Conservation (phyloP, 1,140 invertebrate genomes). For the Bombus cullumanus region DNA sequence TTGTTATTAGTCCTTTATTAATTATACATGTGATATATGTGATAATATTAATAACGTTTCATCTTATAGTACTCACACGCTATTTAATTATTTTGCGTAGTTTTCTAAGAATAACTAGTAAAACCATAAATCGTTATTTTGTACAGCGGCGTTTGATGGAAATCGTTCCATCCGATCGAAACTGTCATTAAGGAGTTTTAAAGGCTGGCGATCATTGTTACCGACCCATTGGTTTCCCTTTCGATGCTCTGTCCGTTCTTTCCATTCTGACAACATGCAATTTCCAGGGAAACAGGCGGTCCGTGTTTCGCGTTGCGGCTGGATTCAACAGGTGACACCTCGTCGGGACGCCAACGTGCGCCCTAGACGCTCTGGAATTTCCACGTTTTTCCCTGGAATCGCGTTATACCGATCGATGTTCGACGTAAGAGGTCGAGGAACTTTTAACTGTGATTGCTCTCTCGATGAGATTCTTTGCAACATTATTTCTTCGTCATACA, state of each 20-base stretch:
- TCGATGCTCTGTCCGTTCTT: background rate
- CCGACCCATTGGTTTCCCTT: background rate
- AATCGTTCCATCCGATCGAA: background rate
- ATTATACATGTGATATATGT: background rate
- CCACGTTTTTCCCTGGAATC: background rate
- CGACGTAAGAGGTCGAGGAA: background rate
- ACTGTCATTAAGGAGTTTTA: background rate
- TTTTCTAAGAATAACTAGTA: too few species aligned
- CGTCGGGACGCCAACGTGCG: constrained; percentile 7
- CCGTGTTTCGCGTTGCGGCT: constrained; percentile 25
- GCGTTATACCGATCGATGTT: background rate
- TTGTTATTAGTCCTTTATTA: background rate
- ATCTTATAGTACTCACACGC: too few species aligned
- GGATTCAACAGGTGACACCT: constrained; percentile 67
- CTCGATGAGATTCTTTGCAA: too few species aligned
- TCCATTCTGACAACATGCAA: constrained; percentile 22
- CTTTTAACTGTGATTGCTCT: background rate
- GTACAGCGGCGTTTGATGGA: background rate
- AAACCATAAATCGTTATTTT: background rate
- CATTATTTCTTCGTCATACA: background rate
- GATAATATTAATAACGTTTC: too few species aligned
- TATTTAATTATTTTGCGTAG: too few species aligned
- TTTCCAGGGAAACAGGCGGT: constrained; percentile 45
- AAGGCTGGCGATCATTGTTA: background rate
- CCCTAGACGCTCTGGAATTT: constrained; percentile 9